phyloP scores from a whole-genome alignment of 1,140 invertebrate genomes.

The Pentalonia nigronervosa region DNA sequence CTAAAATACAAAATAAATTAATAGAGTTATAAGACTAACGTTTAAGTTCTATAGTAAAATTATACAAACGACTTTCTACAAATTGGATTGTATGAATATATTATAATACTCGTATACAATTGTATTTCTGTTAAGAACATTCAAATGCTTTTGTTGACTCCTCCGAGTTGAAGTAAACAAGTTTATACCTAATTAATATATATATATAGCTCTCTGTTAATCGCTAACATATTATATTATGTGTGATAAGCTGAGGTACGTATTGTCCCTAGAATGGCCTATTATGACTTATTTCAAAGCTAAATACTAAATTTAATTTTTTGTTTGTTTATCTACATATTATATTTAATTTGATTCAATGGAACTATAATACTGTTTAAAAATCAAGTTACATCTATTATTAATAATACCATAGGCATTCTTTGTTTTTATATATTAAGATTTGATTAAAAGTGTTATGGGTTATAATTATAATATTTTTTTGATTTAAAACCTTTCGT shows the following conservation, averaged over 20 bases:
- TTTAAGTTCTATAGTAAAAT: not conserved
- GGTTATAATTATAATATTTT: not conserved
- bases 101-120: not conserved
- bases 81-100: constrained; percentile 34
- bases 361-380: not conserved
- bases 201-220: not conserved
- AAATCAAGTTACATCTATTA: not conserved
- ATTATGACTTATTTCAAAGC: not conserved
- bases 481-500: no score
- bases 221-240: not conserved
- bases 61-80: not conserved
- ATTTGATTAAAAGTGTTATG: not conserved
- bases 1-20: not conserved
- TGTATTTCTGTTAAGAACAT: not conserved
- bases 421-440: not conserved
- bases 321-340: not conserved
- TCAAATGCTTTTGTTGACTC: not conserved
- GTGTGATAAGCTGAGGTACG: not conserved
- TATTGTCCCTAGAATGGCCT: not conserved
- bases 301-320: not conserved
- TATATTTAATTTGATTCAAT: not conserved
- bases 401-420: not conserved
- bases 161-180: not conserved
- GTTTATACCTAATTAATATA: not conserved
- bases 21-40: not conserved